Evolutionary conservation across 2,797 vertebrate species (phyloP).

Genomic region (Myotis vivesi): DNA sequence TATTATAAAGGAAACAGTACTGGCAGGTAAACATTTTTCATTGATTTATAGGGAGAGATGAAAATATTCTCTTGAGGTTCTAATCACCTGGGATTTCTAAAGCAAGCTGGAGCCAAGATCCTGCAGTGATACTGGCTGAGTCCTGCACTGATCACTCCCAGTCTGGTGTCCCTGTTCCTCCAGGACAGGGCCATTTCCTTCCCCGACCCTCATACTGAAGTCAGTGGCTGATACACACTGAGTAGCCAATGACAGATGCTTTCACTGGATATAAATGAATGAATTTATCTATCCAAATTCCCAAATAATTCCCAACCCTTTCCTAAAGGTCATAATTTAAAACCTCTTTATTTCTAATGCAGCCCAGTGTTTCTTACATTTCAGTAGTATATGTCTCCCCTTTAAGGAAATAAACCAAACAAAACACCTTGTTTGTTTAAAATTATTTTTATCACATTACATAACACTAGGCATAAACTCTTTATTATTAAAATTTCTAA

Average conservation of each 20-base stretch:
- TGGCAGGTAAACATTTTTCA: neutral
- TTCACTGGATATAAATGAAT: neutral
- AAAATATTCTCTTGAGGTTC: slow-evolving; percentile 2
- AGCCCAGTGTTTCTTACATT: neutral
- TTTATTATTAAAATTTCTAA: slow-evolving; percentile 26
- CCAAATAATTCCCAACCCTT: neutral
- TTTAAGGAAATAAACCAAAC: neutral
- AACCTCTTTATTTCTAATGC: neutral
- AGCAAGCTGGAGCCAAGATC: neutral
- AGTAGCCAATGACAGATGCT: neutral
- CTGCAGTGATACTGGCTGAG: neutral
- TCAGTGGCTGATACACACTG: neutral
- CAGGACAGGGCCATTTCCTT: neutral
- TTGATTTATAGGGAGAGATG: neutral
- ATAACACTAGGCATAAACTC: neutral
- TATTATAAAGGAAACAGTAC: slow-evolving; percentile 23
- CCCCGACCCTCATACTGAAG: neutral
- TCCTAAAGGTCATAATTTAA: neutral
- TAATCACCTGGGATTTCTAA: neutral
- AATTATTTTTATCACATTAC: neutral
- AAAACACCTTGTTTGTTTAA: neutral
- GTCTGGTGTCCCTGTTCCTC: neutral
- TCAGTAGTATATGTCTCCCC: neutral
- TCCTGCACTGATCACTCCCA: neutral
- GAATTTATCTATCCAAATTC: neutral